A percentile compares a stretch with the other conserved stretches of the same genome.
Conservation (phyloP, 2,888 invertebrate species). For the Nowickia ferox region DNA sequence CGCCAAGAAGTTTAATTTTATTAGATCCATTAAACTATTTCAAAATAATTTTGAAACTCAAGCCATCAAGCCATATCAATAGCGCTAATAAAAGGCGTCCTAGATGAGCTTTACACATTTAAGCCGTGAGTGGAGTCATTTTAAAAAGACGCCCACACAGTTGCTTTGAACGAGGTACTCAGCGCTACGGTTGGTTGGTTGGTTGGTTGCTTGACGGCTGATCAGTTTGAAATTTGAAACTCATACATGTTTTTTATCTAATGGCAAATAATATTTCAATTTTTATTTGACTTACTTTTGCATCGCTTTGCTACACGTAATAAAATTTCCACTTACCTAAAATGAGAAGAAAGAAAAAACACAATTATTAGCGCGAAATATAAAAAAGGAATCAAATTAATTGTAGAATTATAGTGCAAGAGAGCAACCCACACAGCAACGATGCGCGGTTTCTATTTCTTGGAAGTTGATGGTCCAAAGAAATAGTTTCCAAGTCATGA, state of each 20-base stretch:
- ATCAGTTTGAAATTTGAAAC: slow-evolving; percentile 43
- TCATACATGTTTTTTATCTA: slow-evolving; percentile 20
- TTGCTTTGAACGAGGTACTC: slow-evolving; percentile 9
- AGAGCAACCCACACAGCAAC: not conserved
- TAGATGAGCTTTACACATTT: not conserved
- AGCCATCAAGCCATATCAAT: not conserved
- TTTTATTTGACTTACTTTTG: slow-evolving; percentile 26
- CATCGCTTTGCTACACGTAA: slow-evolving; percentile 2
- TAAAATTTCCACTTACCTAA: slow-evolving; percentile 35
- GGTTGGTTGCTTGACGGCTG: slow-evolving; percentile 7
- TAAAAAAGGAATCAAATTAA: slow-evolving; percentile 28
- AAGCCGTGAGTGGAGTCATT: slow-evolving; percentile 62
- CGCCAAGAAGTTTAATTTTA: not conserved
- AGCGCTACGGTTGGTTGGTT: slow-evolving; percentile 4
- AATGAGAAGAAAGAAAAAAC: slow-evolving; percentile 3
- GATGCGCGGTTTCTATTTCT: not conserved
- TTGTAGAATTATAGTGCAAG: slow-evolving; percentile 1
- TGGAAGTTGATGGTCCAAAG: not conserved
- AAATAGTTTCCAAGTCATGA: not conserved
- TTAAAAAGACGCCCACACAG: slow-evolving; percentile 52
- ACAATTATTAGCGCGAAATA: slow-evolving; percentile 6
- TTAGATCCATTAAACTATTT: not conserved
- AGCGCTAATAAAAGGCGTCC: not conserved
- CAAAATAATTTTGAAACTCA: not conserved
- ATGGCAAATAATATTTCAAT: slow-evolving; percentile 26